Percentiles rank a stretch among this genome's conserved stretches.
phyloP scores from a whole-genome alignment of 2,113 vertebrate species.

The Coturnix japonica region DNA sequence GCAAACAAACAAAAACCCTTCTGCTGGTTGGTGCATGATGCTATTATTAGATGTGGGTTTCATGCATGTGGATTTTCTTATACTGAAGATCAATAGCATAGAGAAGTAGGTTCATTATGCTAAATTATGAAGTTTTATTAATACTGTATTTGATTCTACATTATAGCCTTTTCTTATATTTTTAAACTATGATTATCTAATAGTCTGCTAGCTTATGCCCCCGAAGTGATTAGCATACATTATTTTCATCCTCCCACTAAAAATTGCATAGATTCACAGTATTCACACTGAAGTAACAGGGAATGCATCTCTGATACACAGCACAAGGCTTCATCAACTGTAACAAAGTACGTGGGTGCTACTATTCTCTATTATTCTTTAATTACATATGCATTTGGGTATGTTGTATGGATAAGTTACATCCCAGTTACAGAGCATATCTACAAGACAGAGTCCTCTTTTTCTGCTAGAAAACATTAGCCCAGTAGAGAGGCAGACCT shows the following conservation, averaged over 20 bases:
- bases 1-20: not conserved
- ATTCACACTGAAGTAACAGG: not conserved
- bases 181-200: not conserved
- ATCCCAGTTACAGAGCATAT: not conserved
- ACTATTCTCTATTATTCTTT: not conserved
- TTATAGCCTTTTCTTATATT: not conserved
- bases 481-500: not conserved
- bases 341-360: accelerated
- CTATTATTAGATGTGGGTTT: not conserved
- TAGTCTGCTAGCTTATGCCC: not conserved
- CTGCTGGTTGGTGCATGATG: not conserved
- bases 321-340: not conserved
- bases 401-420: accelerated
- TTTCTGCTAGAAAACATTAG: not conserved
- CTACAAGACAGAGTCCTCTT: not conserved
- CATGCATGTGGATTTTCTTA: not conserved
- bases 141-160: not conserved
- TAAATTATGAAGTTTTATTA: not conserved
- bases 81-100: accelerated
- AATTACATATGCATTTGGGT: not conserved
- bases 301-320: not conserved
- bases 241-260: not conserved
- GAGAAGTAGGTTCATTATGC: not conserved
- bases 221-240: not conserved
- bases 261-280: not conserved